These are phyloP conservation scores for Acanthopagrus latus DNA, from an alignment of 2,797 vertebrate genomes.

Conservation along the genomic window DNA sequence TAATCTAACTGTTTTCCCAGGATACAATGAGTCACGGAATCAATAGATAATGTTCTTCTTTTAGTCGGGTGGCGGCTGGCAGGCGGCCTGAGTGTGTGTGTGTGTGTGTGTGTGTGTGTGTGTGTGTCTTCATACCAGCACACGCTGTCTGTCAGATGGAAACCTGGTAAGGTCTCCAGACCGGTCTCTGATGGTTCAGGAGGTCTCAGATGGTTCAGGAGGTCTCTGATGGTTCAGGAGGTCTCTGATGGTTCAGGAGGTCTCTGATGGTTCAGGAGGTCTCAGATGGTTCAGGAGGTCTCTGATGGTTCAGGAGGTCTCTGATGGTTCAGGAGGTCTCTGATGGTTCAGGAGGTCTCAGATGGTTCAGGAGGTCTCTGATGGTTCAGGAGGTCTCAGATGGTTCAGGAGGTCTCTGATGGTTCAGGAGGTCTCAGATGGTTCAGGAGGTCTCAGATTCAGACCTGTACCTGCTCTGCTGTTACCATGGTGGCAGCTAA, in stretches of 20 bases:
- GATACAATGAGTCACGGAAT: constrained; percentile 54
- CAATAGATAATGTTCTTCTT: constrained; percentile 41
- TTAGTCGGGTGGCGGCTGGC: constrained; percentile 33
- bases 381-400: too few relatives aligned
- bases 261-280: too few relatives aligned
- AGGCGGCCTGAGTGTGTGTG: constrained; percentile 11
- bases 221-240: too few relatives aligned
- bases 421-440: not conserved
- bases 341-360: too few relatives aligned
- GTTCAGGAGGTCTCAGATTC: not conserved
- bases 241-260: too few relatives aligned
- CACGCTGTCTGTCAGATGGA: not conserved
- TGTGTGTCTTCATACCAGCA: constrained; percentile 8
- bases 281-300: too few relatives aligned
- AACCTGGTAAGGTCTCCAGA: not conserved
- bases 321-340: too few relatives aligned
- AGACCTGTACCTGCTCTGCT: not conserved
- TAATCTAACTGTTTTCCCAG: constrained; percentile 53
- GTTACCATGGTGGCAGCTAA: not conserved
- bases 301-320: too few relatives aligned
- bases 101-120: constrained; percentile 10
- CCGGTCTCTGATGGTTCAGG: not conserved
- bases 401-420: too few relatives aligned
- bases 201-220: not conserved
- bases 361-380: too few relatives aligned